These are phyloP conservation scores for Phyllostomus hastatus DNA, from an alignment of 2,113 vertebrate genomes.

Conservation along the genomic window DNA sequence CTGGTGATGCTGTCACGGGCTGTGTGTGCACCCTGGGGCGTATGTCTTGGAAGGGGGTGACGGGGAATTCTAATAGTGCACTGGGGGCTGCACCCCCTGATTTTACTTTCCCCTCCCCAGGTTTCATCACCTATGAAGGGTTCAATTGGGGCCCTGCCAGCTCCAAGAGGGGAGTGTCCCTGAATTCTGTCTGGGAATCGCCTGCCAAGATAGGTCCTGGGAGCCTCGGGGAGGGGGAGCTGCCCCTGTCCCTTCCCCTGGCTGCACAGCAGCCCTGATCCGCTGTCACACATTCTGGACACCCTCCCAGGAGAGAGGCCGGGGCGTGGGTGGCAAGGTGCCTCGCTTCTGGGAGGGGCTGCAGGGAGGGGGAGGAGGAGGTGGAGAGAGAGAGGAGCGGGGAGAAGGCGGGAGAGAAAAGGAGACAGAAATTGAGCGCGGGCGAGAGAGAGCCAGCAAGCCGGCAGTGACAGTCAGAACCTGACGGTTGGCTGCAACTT, in stretches of 20 bases:
- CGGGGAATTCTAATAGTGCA: neutral
- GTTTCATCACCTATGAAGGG: neutral
- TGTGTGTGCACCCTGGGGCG: too few relatives aligned
- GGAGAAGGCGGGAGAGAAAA: neutral
- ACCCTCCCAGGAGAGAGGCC: neutral
- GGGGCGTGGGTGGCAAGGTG: neutral
- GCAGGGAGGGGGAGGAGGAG: too few relatives aligned
- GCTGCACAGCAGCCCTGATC: too few relatives aligned
- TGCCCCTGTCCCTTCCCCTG: neutral
- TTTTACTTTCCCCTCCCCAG: neutral
- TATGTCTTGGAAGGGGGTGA: neutral
- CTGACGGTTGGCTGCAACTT: neutral
- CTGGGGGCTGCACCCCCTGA: neutral
- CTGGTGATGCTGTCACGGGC: fast-evolving
- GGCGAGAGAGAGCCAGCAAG: neutral
- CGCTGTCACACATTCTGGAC: neutral
- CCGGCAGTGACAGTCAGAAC: neutral
- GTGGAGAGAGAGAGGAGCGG: neutral
- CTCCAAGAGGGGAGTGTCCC: neutral
- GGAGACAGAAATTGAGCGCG: neutral
- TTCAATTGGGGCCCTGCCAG: neutral
- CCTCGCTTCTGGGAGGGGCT: neutral
- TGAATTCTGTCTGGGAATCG: neutral
- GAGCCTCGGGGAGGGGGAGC: neutral
- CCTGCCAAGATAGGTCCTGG: too few relatives aligned